phyloP scores from a whole-genome alignment of 2,888 invertebrate species.

The Aquatica leii region DNA sequence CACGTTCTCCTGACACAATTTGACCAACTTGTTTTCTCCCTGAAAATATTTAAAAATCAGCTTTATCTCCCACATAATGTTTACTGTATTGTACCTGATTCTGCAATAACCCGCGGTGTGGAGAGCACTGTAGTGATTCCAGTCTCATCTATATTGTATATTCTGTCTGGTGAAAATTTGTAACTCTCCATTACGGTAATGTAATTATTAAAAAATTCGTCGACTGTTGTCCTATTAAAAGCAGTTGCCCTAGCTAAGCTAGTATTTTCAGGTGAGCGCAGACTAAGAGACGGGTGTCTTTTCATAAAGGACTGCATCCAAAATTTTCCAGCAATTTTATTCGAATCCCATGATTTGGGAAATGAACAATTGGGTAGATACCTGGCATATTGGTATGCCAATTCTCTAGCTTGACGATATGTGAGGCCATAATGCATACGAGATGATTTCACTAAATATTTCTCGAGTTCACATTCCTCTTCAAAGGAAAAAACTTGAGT shows the following conservation, averaged over 20 bases:
- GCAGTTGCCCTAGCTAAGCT: constrained; percentile 13
- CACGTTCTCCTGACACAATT: constrained; percentile 38
- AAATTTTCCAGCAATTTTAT: neutral
- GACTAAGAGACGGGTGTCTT: neutral
- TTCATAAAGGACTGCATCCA: neutral
- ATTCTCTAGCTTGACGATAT: too few species aligned
- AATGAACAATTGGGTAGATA: too few species aligned
- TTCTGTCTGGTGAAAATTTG: constrained; percentile 10
- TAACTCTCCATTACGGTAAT: constrained; percentile 9
- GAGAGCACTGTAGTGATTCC: constrained; percentile 11
- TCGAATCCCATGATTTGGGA: too few species aligned
- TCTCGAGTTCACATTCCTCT: too few species aligned
- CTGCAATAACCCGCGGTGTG: constrained; percentile 8
- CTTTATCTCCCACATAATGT: constrained; percentile 5
- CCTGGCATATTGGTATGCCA: too few species aligned
- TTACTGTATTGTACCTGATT: constrained; percentile 10
- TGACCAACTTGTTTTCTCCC: constrained; percentile 38
- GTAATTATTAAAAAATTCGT: constrained; percentile 9
- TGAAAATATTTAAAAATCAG: constrained; percentile 14
- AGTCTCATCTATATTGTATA: constrained; percentile 12
- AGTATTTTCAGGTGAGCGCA: constrained; percentile 15
- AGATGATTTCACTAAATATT: too few species aligned
- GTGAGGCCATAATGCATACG: too few species aligned
- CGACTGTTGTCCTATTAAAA: constrained; percentile 9
- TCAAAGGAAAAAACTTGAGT: too few species aligned